Base-by-base conservation (phyloP, 2,797 vertebrate species). In the Lepidocolaptes lacrymiger region DNA sequence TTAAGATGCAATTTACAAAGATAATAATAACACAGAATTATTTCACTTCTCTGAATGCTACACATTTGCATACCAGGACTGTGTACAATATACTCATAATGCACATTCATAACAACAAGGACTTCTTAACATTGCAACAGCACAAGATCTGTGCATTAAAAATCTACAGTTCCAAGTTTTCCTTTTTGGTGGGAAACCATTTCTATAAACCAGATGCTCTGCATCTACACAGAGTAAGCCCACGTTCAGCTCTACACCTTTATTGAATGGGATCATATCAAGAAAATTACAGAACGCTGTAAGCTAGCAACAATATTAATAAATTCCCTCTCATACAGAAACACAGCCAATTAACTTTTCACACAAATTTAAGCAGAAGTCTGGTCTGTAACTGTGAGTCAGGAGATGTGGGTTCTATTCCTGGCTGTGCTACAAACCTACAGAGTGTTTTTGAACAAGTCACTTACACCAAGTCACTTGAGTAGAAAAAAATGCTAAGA, bases 1-100 rank as follows among this genome's bases (percentile, higher is more conserved):
- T 98, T 98, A 97, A 97, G 98, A 98, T 97, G 97, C 97, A 98
- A 98, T 98, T 98, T 98, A 98, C 98, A 97, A 98, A 98, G 98
- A 98, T 97, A 98, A 98, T 98, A 98, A 97, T 98, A 98, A 98
- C 97, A 97, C 97, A 97, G 97, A 98, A 98, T 98, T 97, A 98
- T 98, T 98, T 98, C 97, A 98, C 97, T 98, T 98, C 98, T 98
- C 97, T 98, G 97, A 98, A 98, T 98, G 97, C 97, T 97, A 97
- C 95, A 93, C 94, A 98, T 98, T 98, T 98, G 97, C 97, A 98
- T 98, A 98, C 97, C 97, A 98, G 97, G 97, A 98, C 96, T 97
- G 91, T 96, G 96, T 98, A 98, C 98, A 98, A 98, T 98, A 96
- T 97, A 97, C 96, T 98, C 97, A 97, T 98, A 98, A 98, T 98